phyloP scores from a whole-genome alignment of 2,797 vertebrate species.

The Gallinago stenura region DNA sequence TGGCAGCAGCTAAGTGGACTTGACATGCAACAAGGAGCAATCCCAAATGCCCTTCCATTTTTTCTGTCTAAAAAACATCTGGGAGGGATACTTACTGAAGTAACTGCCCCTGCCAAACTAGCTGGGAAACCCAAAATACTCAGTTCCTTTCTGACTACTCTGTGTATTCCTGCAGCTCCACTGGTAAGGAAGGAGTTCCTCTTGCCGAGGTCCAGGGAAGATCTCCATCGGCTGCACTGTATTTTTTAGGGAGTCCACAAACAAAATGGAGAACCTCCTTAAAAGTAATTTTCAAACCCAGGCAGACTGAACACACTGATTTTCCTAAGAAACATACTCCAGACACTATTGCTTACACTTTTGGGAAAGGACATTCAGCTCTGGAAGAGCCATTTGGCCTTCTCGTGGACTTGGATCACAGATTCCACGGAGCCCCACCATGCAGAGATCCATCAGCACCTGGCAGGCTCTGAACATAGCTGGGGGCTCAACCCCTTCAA shows the following conservation, averaged over 20 bases:
- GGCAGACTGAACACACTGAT: not conserved
- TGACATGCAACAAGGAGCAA: not conserved
- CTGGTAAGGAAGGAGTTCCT: not conserved
- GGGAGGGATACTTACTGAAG: not conserved
- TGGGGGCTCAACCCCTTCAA: not conserved
- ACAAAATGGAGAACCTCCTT: not conserved
- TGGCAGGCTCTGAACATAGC: not conserved
- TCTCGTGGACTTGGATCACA: no score
- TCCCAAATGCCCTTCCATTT: not conserved
- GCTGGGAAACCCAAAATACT: not conserved
- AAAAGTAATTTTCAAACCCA: not conserved
- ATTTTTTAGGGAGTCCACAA: not conserved
- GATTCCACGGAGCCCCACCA: not conserved
- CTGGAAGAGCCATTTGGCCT: not conserved
- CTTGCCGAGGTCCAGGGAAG: not conserved
- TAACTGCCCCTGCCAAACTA: constrained; percentile 16
- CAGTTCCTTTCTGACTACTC: not conserved
- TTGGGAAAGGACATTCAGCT: not conserved
- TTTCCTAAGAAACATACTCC: not conserved
- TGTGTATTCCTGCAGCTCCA: not conserved
- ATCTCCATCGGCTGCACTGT: not conserved
- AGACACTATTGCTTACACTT: not conserved
- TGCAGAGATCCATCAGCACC: not conserved
- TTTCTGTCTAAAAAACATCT: not conserved
- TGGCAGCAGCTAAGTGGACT: not conserved